A percentile compares a stretch with the other conserved stretches of the same genome.
Evolutionary conservation across 2,888 invertebrate genomes (phyloP).

Genomic region (Eucera pruinosa): DNA sequence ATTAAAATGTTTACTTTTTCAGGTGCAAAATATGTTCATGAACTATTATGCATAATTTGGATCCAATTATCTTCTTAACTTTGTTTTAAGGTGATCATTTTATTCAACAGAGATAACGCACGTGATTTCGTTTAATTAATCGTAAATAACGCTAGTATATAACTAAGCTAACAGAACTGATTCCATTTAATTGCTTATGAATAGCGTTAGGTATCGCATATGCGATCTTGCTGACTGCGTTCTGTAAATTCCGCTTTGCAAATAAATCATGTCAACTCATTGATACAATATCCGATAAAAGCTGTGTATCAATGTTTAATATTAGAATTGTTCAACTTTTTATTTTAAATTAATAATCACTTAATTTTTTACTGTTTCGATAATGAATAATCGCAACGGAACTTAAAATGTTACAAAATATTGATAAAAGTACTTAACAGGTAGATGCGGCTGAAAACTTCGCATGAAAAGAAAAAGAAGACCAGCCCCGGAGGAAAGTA

Average conservation of each 20-base stretch:
- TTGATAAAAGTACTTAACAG: too few relatives aligned
- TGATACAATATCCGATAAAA: neutral
- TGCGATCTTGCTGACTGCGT: slow-evolving; percentile 27
- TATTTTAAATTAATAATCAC: too few relatives aligned
- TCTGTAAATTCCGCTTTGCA: slow-evolving; percentile 21
- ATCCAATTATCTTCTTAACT: neutral
- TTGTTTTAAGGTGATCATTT: neutral
- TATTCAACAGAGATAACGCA: neutral
- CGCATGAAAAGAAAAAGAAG: too few relatives aligned
- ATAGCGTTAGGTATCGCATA: slow-evolving; percentile 2
- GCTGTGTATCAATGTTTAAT: neutral
- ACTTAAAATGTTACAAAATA: too few relatives aligned
- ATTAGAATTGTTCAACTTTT: too few relatives aligned
- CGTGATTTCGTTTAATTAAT: too few relatives aligned
- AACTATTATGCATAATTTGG: neutral
- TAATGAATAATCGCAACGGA: too few relatives aligned
- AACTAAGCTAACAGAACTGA: neutral
- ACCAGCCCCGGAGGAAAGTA: too few relatives aligned
- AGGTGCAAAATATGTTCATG: too few relatives aligned
- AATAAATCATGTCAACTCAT: slow-evolving; percentile 15
- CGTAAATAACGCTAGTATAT: neutral
- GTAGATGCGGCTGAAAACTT: too few relatives aligned
- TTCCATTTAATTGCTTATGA: slow-evolving; percentile 15
- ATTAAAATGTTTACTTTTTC: too few relatives aligned
- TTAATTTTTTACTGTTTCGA: too few relatives aligned